A percentile compares a stretch with the other conserved stretches of the same genome.
Conservation (phyloP, 2,888 invertebrate genomes). For the Maniola hyperantus region DNA sequence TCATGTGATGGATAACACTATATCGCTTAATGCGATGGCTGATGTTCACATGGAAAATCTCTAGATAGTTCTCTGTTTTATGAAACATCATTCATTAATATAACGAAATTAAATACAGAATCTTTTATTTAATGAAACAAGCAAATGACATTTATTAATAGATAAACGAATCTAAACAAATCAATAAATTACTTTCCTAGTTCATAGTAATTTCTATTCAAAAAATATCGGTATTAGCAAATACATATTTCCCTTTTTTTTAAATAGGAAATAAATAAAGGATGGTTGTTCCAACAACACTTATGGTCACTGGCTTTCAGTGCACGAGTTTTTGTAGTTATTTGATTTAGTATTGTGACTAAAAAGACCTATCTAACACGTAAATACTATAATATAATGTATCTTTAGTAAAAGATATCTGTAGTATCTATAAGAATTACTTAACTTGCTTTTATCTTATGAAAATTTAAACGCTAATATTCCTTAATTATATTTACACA, state of each 20-base stretch:
- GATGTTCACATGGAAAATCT: too few species aligned
- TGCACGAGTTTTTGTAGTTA: neutral
- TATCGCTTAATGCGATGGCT: too few species aligned
- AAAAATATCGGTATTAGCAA: neutral
- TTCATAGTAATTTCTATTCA: neutral
- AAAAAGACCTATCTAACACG: neutral
- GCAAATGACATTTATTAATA: too few species aligned
- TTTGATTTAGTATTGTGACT: neutral
- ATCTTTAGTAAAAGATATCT: neutral
- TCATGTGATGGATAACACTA: too few species aligned
- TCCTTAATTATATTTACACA: constrained; percentile 29
- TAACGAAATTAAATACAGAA: too few species aligned
- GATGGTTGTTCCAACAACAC: neutral
- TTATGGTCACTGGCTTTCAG: neutral
- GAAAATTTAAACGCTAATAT: constrained; percentile 24
- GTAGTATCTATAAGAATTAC: neutral
- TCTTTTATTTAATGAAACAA: too few species aligned
- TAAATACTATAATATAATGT: neutral
- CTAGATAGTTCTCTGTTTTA: too few species aligned
- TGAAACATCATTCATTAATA: too few species aligned
- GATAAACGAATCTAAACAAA: neutral
- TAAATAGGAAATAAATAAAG: neutral
- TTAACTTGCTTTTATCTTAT: neutral
- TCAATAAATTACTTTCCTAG: neutral
- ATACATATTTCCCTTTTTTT: neutral